Base-by-base conservation (phyloP, 2,797 vertebrate genomes). In the Alectoris magna region DNA sequence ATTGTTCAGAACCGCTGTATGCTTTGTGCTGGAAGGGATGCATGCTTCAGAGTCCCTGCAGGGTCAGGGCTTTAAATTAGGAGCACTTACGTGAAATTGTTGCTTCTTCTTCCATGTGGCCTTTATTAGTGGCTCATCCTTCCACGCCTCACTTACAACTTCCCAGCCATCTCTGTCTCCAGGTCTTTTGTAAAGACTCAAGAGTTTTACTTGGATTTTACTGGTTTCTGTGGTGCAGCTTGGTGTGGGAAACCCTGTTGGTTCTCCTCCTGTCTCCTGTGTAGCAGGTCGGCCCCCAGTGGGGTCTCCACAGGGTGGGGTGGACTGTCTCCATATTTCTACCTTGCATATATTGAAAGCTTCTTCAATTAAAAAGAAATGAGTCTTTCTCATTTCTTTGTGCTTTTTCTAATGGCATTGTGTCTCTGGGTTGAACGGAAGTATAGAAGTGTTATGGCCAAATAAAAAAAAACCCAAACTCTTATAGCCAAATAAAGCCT, bases 41-140 rank as follows among this genome's bases (percentile, higher is more conserved):
- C 29, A 31, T 44, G 31, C 21, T 23, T 41, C 9, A 31, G 60
- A 76, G 17, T 56, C 66, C 15, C 82, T 49, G 13, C 27, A 51
- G 34, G 11, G 23, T 38, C 56, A 43, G n/a, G 27, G 36, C 41
- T 84, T 59, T 26, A 59, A 43, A 38, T 56, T 9, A 11, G 5
- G 14, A 27, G 14, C 3, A 5, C 3, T 5, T 22, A 15, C 8
- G 11, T 26, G 12, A 36, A 66, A 1, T 48, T 9, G 12, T 58
- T 13, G 21, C 43, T 49, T 1, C 29, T 88, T 64, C 29, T 91
- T 59, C 62, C 3, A 1, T 16, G 19, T 36, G 74, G 31, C 31
- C 17, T 73, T 63, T 55, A 31, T 72, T 62, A 80, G 29, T 9
- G 31, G 24, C 44, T 76, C 3, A 16, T 75, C n/a, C 48, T 58